These are phyloP conservation scores for Ophion ventricosus DNA, from an alignment of 2,888 invertebrate genomes.

Conservation along the genomic window DNA sequence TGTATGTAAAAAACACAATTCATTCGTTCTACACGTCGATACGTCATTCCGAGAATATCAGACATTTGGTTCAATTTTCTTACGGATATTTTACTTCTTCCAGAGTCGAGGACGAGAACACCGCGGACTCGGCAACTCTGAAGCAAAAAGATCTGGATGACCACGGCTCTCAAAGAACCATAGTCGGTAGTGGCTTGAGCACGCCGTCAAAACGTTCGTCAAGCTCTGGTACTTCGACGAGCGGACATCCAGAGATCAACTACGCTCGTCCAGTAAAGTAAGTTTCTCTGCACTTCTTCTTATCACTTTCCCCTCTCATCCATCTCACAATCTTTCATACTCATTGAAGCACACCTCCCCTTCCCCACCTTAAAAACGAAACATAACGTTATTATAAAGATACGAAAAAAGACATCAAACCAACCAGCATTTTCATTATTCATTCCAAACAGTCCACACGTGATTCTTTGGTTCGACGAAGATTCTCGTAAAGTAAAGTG, in stretches of 20 bases:
- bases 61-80: not conserved
- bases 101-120: constrained; percentile 75
- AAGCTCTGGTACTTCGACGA: constrained; percentile 72
- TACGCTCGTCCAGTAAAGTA: constrained; percentile 81
- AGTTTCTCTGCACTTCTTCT: constrained; percentile 70
- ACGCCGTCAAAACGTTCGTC: constrained; percentile 74
- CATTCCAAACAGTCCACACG: constrained; percentile 67
- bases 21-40: not conserved
- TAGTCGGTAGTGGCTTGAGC: constrained; percentile 73
- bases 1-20: not conserved
- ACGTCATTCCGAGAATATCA: constrained; percentile 2
- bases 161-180: constrained; percentile 74
- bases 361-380: not conserved
- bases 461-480: constrained; percentile 67
- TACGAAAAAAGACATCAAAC: constrained; percentile 54
- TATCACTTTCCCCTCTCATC: constrained; percentile 18
- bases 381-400: constrained; percentile 13
- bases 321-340: constrained; percentile 35
- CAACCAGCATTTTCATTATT: constrained; percentile 66
- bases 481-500: constrained; percentile 71
- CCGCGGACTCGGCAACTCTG: constrained; percentile 73
- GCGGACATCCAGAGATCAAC: constrained; percentile 79
- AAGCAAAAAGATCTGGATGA: constrained; percentile 74
- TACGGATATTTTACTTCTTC: not conserved
- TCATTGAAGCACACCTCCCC: constrained; percentile 17